A percentile compares a stretch with the other conserved stretches of the same genome.
phyloP scores from a whole-genome alignment of 1,140 invertebrate genomes.

The Bombus picipes region DNA sequence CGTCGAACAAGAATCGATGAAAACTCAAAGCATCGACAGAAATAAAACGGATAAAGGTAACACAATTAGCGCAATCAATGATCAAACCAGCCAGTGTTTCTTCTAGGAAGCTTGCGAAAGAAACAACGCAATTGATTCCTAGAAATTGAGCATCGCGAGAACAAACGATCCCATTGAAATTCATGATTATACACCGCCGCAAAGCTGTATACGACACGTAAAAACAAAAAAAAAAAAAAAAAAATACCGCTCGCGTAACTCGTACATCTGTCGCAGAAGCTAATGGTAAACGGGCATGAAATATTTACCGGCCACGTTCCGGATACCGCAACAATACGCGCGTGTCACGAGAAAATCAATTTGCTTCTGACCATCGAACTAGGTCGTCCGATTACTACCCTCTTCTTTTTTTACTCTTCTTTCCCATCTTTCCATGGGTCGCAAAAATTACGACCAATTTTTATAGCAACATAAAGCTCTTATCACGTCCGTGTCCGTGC shows the following conservation, averaged over 20 bases:
- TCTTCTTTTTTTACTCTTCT: neutral
- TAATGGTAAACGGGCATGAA: conserved; percentile 34
- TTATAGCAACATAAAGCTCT: neutral
- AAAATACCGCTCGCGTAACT: conserved; percentile 34
- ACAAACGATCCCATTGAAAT: conserved; percentile 39
- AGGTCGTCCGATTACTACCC: neutral
- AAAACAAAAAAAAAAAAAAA: neutral
- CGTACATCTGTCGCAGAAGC: conserved; percentile 24
- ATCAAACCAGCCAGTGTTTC: neutral
- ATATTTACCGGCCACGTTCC: conserved; percentile 9
- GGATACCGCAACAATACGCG: neutral
- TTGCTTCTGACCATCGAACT: conserved; percentile 2
- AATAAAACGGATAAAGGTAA: neutral
- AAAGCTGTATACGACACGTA: conserved; percentile 8
- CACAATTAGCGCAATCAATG: neutral
- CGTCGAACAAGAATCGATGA: neutral
- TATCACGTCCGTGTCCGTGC: neutral
- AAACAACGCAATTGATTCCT: conserved; percentile 31
- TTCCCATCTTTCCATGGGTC: neutral
- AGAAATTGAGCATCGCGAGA: conserved; percentile 21
- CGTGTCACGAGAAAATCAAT: conserved; percentile 17
- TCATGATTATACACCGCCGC: conserved; percentile 32
- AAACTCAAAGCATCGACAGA: neutral
- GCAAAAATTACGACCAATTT: too few species aligned
- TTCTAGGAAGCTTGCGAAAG: conserved; percentile 24